These are phyloP conservation scores for Cryptophagus acutangulus DNA, from an alignment of 2,888 invertebrate genomes.

Conservation along the genomic window DNA sequence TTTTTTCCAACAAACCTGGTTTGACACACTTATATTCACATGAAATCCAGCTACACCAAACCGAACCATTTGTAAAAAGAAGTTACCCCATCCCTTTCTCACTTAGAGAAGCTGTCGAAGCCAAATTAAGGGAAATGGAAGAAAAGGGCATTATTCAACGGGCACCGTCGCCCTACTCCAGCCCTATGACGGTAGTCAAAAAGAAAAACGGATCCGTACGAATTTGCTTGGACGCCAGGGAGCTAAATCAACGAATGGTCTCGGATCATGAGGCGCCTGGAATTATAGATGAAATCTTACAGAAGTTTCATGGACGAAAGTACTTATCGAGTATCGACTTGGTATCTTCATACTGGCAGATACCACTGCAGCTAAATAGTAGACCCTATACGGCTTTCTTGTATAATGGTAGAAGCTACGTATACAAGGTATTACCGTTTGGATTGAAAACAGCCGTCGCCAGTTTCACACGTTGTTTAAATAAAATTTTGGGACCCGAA, in stretches of 20 bases:
- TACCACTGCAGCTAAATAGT: background rate
- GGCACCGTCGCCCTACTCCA: constrained; percentile 1
- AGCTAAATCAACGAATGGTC: background rate
- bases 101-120: background rate
- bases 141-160: background rate
- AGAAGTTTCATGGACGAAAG: background rate
- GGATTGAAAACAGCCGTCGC: constrained; percentile 10
- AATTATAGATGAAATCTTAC: background rate
- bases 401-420: background rate
- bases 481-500: constrained; percentile 22
- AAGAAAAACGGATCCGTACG: constrained; percentile 7
- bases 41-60: background rate
- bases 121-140: background rate
- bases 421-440: constrained; percentile 3
- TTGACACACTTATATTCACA: background rate
- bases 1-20: background rate
- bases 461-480: background rate
- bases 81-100: background rate
- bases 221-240: background rate
- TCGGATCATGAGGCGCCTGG: background rate
- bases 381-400: constrained; percentile 1
- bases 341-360: background rate
- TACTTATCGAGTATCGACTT: constrained; percentile 1
- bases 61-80: background rate
- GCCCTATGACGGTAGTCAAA: constrained; percentile 9